Evolutionary conservation across 2,797 vertebrate species (phyloP).

Genomic region (Bradypodion pumilum): DNA sequence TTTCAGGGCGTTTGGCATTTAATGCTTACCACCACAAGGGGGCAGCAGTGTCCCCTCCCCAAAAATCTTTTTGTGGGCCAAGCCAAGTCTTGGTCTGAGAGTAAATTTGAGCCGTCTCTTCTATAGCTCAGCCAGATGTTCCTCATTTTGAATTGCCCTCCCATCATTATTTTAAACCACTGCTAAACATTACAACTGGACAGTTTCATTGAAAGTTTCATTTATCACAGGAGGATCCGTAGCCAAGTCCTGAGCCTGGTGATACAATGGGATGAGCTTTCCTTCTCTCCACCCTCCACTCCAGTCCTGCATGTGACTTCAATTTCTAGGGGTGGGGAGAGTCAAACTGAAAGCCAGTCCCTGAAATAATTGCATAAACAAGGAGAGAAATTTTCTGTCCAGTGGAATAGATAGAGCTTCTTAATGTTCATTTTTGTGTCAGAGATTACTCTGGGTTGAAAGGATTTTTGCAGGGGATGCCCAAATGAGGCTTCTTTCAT

Average conservation of each 20-base stretch:
- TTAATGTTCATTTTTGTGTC: too few relatives aligned
- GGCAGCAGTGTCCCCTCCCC: not conserved
- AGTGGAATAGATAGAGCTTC: too few relatives aligned
- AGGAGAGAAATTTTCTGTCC: not conserved
- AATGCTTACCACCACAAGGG: not conserved
- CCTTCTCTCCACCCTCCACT: not conserved
- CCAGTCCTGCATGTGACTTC: not conserved
- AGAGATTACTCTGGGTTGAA: too few relatives aligned
- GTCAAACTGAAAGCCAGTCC: not conserved
- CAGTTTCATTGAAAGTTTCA: not conserved
- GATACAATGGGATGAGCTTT: not conserved
- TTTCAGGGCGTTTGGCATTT: too few relatives aligned
- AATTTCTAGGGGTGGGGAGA: not conserved
- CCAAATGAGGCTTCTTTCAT: too few relatives aligned
- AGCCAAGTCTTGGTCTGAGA: not conserved
- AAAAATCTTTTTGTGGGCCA: not conserved
- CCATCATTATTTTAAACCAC: not conserved
- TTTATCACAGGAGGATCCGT: not conserved
- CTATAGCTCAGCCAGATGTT: not conserved
- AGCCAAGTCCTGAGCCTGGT: not conserved
- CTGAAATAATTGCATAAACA: not conserved
- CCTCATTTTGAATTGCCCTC: too few relatives aligned
- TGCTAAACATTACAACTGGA: not conserved
- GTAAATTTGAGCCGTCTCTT: not conserved
- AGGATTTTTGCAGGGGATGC: too few relatives aligned